Evolutionary conservation across 2,888 invertebrate genomes (phyloP).

Genomic region (Junonia oenone): DNA sequence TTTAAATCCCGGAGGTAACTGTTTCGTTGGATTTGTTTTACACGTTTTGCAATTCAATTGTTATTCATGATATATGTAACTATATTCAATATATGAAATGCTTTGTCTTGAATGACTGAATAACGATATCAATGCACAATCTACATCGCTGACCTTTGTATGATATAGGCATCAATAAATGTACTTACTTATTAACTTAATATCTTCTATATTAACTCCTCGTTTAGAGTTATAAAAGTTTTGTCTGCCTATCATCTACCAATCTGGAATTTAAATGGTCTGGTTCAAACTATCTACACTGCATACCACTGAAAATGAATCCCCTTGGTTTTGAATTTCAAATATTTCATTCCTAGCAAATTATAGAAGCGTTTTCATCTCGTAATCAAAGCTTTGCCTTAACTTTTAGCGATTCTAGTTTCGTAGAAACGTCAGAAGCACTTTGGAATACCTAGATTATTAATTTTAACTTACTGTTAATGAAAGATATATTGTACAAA

Average conservation of each 20-base stretch:
- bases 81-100: too few relatives aligned
- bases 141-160: too few relatives aligned
- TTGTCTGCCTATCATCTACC: too few relatives aligned
- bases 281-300: not conserved
- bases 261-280: too few relatives aligned
- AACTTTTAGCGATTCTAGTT: slow-evolving; percentile 21
- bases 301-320: not conserved
- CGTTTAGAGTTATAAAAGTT: too few relatives aligned
- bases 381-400: slow-evolving; percentile 25
- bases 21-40: not conserved
- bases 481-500: not conserved
- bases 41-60: not conserved
- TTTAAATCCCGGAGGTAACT: slow-evolving; percentile 13
- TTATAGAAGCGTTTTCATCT: slow-evolving; percentile 21
- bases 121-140: too few relatives aligned
- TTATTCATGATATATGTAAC: not conserved
- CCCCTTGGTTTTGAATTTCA: slow-evolving; percentile 14
- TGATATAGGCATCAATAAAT: too few relatives aligned
- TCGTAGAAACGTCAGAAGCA: slow-evolving; percentile 27
- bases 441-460: slow-evolving; percentile 20
- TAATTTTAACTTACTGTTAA: slow-evolving; percentile 10
- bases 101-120: too few relatives aligned
- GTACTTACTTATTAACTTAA: too few relatives aligned
- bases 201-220: too few relatives aligned
- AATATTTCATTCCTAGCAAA: slow-evolving; percentile 21